Percentiles rank a stretch among this genome's conserved stretches.
Evolutionary conservation across 2,113 vertebrate species (phyloP).

Genomic region (Lamprotornis superbus): DNA sequence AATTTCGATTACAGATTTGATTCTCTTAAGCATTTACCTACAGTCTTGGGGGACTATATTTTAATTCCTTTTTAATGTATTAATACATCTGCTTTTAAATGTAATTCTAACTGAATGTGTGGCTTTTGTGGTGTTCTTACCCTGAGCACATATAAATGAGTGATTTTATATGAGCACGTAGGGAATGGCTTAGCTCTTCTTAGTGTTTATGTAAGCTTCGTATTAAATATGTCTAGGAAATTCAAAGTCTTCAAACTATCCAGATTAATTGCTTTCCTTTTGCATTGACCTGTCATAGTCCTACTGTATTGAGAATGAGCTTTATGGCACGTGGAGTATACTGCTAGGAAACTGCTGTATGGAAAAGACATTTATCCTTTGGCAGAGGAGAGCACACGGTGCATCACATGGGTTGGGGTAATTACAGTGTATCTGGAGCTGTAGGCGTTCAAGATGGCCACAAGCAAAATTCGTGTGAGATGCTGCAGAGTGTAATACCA

Average conservation of each 20-base stretch:
- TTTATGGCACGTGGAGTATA: background rate
- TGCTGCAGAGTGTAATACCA: background rate
- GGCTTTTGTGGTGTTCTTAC: background rate
- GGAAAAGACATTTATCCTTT: background rate
- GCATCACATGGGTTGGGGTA: conserved; percentile 15
- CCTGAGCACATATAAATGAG: background rate
- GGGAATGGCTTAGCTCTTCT: background rate
- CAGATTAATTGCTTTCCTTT: background rate
- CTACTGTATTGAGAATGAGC: background rate
- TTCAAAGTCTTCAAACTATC: background rate
- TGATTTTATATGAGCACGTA: background rate
- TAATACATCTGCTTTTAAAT: background rate
- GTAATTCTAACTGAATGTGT: background rate
- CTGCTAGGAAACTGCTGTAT: background rate
- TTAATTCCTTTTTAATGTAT: background rate
- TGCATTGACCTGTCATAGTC: background rate
- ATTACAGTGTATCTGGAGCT: conserved; percentile 30
- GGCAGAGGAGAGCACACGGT: background rate
- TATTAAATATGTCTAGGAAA: background rate
- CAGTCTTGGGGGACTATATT: background rate
- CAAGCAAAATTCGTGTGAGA: background rate
- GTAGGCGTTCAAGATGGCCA: conserved; percentile 33
- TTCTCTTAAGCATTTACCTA: background rate
- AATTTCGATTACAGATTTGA: background rate
- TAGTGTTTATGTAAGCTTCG: background rate